phyloP scores from a whole-genome alignment of 2,797 vertebrate genomes.

The Hippoglossus hippoglossus region DNA sequence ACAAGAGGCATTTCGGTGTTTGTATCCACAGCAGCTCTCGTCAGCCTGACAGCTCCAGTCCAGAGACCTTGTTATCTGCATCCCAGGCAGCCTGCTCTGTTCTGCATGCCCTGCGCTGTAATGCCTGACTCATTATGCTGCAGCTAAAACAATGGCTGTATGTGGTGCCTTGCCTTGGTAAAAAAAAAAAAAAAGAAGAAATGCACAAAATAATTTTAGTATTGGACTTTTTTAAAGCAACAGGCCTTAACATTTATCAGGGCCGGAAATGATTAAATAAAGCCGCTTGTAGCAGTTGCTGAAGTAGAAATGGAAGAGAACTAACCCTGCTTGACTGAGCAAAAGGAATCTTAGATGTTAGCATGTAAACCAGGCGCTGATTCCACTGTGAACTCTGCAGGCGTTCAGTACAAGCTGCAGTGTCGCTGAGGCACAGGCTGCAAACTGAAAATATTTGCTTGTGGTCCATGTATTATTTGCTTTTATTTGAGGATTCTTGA shows the following conservation, averaged over 20 bases:
- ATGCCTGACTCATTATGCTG: conserved; percentile 48
- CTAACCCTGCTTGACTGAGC: conserved; percentile 35
- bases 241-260: conserved; percentile 35
- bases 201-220: conserved; percentile 71
- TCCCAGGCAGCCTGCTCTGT: conserved; percentile 68
- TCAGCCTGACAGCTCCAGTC: conserved; percentile 43
- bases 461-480: conserved; percentile 19
- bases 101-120: conserved; percentile 72
- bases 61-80: conserved; percentile 59
- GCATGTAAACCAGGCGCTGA: conserved; percentile 56
- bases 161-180: conserved; percentile 78
- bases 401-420: conserved; percentile 15
- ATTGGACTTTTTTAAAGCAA: conserved; percentile 34
- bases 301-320: conserved; percentile 24
- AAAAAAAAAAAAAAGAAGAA: conserved; percentile 23
- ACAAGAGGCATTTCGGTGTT: conserved; percentile 38
- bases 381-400: conserved; percentile 19
- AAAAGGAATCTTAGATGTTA: conserved; percentile 37
- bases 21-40: conserved; percentile 49
- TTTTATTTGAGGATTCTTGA: conserved; percentile 18
- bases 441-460: conserved; percentile 34
- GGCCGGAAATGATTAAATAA: conserved; percentile 29
- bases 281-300: conserved; percentile 33
- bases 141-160: conserved; percentile 59
- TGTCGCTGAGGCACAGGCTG: conserved; percentile 24